Conservation (phyloP, 2,113 vertebrate species). For the Cryptomyrus ogoouensis region DNA sequence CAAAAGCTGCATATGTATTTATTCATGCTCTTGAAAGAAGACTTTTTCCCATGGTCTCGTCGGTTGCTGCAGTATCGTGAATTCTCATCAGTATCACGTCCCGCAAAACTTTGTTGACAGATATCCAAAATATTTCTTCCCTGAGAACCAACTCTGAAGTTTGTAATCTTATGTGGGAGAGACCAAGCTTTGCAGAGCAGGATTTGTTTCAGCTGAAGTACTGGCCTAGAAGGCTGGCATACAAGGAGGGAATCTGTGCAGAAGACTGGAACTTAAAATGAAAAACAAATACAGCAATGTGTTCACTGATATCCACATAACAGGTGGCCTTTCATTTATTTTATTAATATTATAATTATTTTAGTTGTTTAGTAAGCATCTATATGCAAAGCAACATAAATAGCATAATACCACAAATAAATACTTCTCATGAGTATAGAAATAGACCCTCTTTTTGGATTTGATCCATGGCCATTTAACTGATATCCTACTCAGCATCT, state of each 20-base stretch:
- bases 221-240: not conserved
- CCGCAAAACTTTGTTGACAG: not conserved
- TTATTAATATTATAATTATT: conserved; percentile 1
- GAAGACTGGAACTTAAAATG: not conserved
- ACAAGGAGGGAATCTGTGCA: not conserved
- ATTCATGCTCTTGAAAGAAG: not conserved
- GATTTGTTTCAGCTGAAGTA: not conserved
- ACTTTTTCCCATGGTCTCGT: not conserved
- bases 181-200: not conserved
- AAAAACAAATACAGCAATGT: not conserved
- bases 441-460: not conserved
- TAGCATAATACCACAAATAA: not conserved
- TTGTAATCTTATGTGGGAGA: not conserved
- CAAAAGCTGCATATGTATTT: not conserved
- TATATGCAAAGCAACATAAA: not conserved
- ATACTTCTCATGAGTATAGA: not conserved
- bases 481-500: not conserved
- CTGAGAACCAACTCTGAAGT: not conserved
- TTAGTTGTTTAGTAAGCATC: not conserved
- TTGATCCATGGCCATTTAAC: not conserved
- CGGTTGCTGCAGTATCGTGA: not conserved
- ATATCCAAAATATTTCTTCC: not conserved
- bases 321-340: not conserved
- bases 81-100: not conserved
- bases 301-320: not conserved